Evolutionary conservation across 2,113 vertebrate genomes (phyloP).

Genomic region (Chaetodon auriga): DNA sequence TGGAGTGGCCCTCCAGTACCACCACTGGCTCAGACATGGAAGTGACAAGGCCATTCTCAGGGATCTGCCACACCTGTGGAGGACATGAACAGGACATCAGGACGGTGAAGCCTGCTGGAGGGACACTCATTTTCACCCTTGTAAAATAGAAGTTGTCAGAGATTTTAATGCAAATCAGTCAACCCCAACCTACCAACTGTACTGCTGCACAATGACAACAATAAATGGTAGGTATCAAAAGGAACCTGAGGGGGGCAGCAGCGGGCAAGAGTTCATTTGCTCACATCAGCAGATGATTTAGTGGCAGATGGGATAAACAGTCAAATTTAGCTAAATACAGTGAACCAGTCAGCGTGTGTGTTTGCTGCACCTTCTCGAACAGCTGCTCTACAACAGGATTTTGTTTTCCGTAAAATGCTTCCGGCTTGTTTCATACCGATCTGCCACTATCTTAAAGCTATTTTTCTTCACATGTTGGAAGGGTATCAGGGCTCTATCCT

Average conservation of each 20-base stretch:
- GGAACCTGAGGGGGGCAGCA: conserved; percentile 74
- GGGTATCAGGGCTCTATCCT: neutral
- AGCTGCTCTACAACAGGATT: neutral
- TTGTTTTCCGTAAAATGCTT: neutral
- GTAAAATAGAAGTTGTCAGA: neutral
- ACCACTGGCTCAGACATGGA: conserved; percentile 93
- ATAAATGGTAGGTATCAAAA: conserved; percentile 41
- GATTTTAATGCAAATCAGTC: neutral
- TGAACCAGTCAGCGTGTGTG: neutral
- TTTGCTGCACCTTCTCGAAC: neutral
- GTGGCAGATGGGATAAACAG: neutral
- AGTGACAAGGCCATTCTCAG: conserved; percentile 94
- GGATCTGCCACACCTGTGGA: conserved; percentile 95
- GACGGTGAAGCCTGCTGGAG: neutral
- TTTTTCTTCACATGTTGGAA: neutral
- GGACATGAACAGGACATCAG: conserved; percentile 16
- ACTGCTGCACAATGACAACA: neutral
- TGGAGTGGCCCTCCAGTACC: conserved; percentile 94
- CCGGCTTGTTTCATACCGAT: neutral
- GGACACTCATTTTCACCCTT: neutral
- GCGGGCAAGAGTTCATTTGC: conserved; percentile 15
- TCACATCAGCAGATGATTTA: neutral
- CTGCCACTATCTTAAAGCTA: neutral
- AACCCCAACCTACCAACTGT: too few relatives aligned
- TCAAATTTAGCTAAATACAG: conserved; percentile 2